A percentile compares a stretch with the other conserved stretches of the same genome.
Conservation (phyloP, 2,888 invertebrate genomes). For the Parnassius mnemosyne region DNA sequence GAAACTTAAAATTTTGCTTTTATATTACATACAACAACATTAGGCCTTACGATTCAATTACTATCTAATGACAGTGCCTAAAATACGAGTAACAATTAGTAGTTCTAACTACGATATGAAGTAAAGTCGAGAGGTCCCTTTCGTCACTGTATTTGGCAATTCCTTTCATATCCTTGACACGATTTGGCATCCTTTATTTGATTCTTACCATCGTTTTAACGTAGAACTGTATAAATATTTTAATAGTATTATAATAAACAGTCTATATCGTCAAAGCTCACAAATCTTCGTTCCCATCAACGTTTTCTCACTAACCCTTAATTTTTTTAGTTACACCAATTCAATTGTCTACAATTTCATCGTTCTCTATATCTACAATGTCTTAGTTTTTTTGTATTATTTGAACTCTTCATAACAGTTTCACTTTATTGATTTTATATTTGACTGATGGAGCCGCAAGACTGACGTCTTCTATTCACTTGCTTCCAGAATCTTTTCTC, state of each 20-base stretch:
- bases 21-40: conserved; percentile 35
- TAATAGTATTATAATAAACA: neutral
- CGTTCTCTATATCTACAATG: conserved; percentile 6
- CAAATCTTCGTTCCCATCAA: neutral
- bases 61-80: conserved; percentile 34
- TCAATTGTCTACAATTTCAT: conserved; percentile 19
- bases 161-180: conserved; percentile 46
- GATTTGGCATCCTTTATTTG: conserved; percentile 50
- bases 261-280: conserved; percentile 5
- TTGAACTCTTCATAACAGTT: conserved; percentile 33
- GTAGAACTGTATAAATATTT: conserved; percentile 1
- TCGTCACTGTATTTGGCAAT: conserved; percentile 64
- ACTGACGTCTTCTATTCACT: conserved; percentile 85
- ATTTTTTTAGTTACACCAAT: conserved; percentile 22
- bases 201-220: conserved; percentile 17
- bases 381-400: conserved; percentile 7
- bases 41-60: conserved; percentile 34
- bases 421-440: conserved; percentile 47
- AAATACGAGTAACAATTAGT: conserved; percentile 28
- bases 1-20: conserved; percentile 56
- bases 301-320: neutral
- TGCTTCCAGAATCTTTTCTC: conserved; percentile 91
- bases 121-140: conserved; percentile 67
- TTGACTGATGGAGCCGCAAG: conserved; percentile 73
- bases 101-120: conserved; percentile 71